Evolutionary conservation across 2,113 vertebrate species (phyloP), one percentile per base, ranked within the genome.

Genomic region (Abramis brama): DNA sequence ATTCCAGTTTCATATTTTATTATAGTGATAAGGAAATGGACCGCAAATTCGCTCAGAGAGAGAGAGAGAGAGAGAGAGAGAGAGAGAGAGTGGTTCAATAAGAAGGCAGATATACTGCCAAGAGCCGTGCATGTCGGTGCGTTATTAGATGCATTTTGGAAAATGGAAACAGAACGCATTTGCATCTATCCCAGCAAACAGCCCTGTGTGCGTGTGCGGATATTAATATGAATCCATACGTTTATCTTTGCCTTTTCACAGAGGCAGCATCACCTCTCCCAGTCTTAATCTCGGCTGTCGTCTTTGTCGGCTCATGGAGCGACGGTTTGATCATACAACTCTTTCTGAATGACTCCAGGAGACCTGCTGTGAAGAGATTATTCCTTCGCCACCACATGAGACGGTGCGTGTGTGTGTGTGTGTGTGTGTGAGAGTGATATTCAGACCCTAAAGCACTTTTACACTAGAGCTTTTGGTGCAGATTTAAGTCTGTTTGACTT

Each of bases 1-100:
- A 95, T 95, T 95, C 94, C 94, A 91, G 94, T 95, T 96, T 96
- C 96, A 96, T 95, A 96, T 96, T 97, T 96, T 96, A 97, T 97
- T 95, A 96, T 93, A 94, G 94, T 95, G 96, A 97, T 96, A 96
- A 96, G 95, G 95, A 95, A 95, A 96, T 95, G 94, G 95, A 83
- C 84, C 86, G 73, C 94, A 95, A 95, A 96, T 95, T 59, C 79
- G 94, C 94, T 47, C 33, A 11, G 84, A 55, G 50, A 47, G 79
- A 83, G 60, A 77, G n/a, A 83, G 55, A 75, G 55, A 43, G 55
- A 66, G 55, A 8, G 55, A 43, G 55, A 66, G 55, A 8, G 27
- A 43, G 55, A 66, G 55, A 8, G 55, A 0, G 27, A 3, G 23
- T 10, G 45, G 47, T 60, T 62, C 60, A 66, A 33, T 66, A 64